Base-by-base conservation (phyloP, 2,113 vertebrate genomes). In the Hypomesus transpacificus region DNA sequence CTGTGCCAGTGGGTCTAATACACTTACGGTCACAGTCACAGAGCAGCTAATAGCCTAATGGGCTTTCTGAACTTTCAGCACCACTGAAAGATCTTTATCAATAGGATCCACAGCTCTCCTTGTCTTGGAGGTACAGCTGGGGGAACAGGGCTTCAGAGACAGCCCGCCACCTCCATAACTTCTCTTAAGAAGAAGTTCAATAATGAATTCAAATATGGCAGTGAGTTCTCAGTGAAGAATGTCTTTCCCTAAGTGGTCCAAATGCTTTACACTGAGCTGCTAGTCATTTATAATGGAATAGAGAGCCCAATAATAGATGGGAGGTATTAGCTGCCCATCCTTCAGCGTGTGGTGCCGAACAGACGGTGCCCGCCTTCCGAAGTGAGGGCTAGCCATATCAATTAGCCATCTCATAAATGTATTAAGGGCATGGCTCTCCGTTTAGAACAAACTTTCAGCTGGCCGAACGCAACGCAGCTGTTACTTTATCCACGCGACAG, bases 281-380 rank as follows among this genome's bases (percentile, higher is more conserved):
- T 61, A 20, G 69, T 84, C 82, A 84, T 91, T 68, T 73, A 89
- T 90, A 84, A 89, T 89, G 66, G 53, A 77, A 57, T 24, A 86
- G 2, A n/a, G 57, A 31, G 76, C 57, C 82, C 76, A 85, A 76
- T 66, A 59, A 75, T 54, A 57, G 66, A 72, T 31, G 16, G 51
- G 50, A 56, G 82, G 75, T 77, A 80, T 78, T 82, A 81, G 71
- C 66, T 75, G 75, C 77, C 59, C 26, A 22, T 46, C 54, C 66
- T 85, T 82, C 66, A 80, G 78, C 21, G 26, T 52, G 24, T 21
- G 31, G 54, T n/a, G 50, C 50, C 18, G 34, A 34, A 59, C 84
- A 81, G 78, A 68, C 76, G 83, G 80, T 20, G 75, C 59, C 70
- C 60, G 57, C 67, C 70, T 60, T 63, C 66, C 13, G 1, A 20